Base-by-base conservation (phyloP, 2,888 invertebrate genomes). In the Hirtodrosophila trivittata region DNA sequence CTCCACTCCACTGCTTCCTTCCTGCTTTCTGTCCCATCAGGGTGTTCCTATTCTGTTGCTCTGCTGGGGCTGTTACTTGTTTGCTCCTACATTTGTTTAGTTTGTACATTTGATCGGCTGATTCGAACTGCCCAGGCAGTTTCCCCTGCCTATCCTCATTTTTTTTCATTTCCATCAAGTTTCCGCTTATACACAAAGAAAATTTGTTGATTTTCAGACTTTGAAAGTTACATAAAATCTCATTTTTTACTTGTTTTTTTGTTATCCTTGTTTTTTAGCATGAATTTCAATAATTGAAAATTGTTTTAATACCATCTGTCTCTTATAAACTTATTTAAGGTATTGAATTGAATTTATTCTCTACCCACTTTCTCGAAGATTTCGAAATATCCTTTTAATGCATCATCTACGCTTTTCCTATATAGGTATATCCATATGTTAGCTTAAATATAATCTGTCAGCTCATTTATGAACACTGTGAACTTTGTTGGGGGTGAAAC, bases 31-130 rank as follows among this genome's bases (percentile, higher is more conserved):
- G 33, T 6, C 12, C 38, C 18, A 21, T n/a, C 42, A 13, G 10
- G 13, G 7, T 25, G 21, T 50, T 58, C 39, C 18, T 45, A 52
- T 49, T 52, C 42, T 30, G 16, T 21, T 25, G 35, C 30, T 25
- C 39, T 51, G 41, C 9, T 51, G 13, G 13, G 30, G 37, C 33
- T 52, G 39, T 57, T 41, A 50, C 50, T 74, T 81, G 68, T 81
- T 78, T 77, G 77, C 64, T 47, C 14, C 14, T 41, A 41, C 46
- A 49, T 63, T 67, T 73, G 73, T 80, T 73, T 70, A 58, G 57
- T 63, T 81, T 81, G 68, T 77, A 71, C 81, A 81, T 86, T 81
- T 74, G 66, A 66, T 65, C 50, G 66, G 56, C 59, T 5, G 18
- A 21, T 21, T 3, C 18, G 18, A 51, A 51, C 57, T 43, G 46